Conservation (phyloP, 2,888 invertebrate species). For the Glomeris marginata region DNA sequence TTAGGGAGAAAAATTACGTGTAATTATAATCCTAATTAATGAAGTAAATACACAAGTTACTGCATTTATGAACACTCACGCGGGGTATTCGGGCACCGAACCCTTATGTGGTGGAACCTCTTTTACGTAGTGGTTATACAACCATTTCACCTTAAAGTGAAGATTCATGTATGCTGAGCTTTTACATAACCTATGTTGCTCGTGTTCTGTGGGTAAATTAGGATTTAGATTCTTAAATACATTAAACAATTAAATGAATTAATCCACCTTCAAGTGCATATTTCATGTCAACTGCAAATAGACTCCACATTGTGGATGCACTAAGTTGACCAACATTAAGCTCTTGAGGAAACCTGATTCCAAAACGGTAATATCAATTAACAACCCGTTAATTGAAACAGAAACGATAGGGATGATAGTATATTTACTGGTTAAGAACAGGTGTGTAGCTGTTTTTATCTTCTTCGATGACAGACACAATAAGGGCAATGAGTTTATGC, state of each 20-base stretch:
- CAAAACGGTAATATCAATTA: too few species aligned
- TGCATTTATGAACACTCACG: too few species aligned
- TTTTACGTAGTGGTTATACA: conserved; percentile 93
- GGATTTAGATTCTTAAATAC: background rate
- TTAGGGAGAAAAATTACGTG: background rate
- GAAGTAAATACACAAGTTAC: conserved; percentile 24
- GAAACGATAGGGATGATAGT: background rate
- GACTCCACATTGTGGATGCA: conserved; percentile 93
- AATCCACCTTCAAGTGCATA: conserved; percentile 66
- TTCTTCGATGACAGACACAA: conserved; percentile 97
- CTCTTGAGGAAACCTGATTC: conserved; percentile 87
- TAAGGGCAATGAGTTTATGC: conserved; percentile 92
- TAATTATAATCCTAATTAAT: too few species aligned
- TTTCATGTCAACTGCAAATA: conserved; percentile 94
- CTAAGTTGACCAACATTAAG: conserved; percentile 96
- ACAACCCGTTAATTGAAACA: too few species aligned
- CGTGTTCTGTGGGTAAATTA: conserved; percentile 54
- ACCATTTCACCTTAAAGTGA: conserved; percentile 98
- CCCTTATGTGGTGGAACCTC: conserved; percentile 95
- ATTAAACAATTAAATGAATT: background rate
- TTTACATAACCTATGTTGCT: conserved; percentile 86
- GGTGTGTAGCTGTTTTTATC: conserved; percentile 96
- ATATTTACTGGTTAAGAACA: conserved; percentile 70
- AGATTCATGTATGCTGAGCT: conserved; percentile 99
- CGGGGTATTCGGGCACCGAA: conserved; percentile 95